Percentiles rank a stretch among this genome's conserved stretches.
Evolutionary conservation across 2,113 vertebrate species (phyloP).

Genomic region (Myrmecobius fasciatus): DNA sequence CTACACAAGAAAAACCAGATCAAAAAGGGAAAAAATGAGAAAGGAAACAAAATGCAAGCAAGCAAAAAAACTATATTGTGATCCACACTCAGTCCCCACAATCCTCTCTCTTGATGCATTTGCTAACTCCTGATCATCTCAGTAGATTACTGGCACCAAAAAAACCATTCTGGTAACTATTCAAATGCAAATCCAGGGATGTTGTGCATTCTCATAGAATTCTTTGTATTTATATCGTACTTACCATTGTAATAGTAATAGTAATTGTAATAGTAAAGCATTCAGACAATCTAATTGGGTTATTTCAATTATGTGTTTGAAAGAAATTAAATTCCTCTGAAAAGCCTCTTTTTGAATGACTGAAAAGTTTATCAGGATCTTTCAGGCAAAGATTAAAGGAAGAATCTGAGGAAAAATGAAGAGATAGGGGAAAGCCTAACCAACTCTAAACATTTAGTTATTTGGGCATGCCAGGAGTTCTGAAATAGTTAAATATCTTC

Average conservation of each 20-base stretch:
- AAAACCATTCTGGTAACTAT: too few species aligned
- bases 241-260: slow-evolving; percentile 63
- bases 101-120: neutral
- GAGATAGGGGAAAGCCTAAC: neutral
- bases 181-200: slow-evolving; percentile 68
- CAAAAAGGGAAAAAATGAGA: too few species aligned
- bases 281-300: slow-evolving; percentile 75
- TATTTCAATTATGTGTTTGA: slow-evolving; percentile 76
- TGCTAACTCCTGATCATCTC: neutral
- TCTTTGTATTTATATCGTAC: slow-evolving; percentile 64
- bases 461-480: neutral
- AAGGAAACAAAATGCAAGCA: too few species aligned
- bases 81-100: too few species aligned
- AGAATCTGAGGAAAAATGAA: slow-evolving; percentile 15
- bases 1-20: too few species aligned
- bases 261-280: slow-evolving; percentile 53
- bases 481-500: neutral
- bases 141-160: neutral
- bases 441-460: neutral
- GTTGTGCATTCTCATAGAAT: slow-evolving; percentile 67
- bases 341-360: slow-evolving; percentile 66
- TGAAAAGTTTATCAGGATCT: slow-evolving; percentile 39
- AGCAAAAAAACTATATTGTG: too few species aligned
- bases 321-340: slow-evolving; percentile 62
- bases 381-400: slow-evolving; percentile 37